phyloP scores from a whole-genome alignment of 30 jellyfish, hydroid and myxozoan genomes.

The Turritopsis dohrnii region DNA sequence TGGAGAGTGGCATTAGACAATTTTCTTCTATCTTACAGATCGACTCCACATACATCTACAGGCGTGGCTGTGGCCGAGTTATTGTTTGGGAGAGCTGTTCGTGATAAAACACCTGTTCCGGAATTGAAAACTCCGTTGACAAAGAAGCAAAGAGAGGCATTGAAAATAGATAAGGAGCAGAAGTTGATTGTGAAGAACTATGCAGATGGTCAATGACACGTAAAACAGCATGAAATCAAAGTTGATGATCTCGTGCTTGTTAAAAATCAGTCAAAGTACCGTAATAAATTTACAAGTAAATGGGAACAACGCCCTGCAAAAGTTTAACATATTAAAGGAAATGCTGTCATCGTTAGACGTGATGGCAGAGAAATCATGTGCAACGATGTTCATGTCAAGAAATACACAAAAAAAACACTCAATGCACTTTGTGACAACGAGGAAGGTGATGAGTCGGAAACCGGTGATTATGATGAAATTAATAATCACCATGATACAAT shows the following conservation, averaged over 20 bases:
- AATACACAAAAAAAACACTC: no score
- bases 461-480: no score
- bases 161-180: not conserved
- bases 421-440: no score
- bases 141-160: not conserved
- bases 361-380: not conserved
- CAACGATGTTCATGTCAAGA: slow-evolving; percentile 2
- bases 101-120: not conserved
- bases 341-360: not conserved
- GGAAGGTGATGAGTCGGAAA: no score
- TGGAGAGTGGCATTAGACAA: slow-evolving; percentile 22
- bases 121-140: not conserved
- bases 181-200: slow-evolving; percentile 1
- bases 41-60: slow-evolving; percentile 29
- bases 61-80: slow-evolving; percentile 20
- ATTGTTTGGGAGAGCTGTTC: slow-evolving; percentile 5
- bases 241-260: not conserved
- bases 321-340: not conserved
- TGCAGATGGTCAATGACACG: not conserved
- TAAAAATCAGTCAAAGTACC: not conserved
- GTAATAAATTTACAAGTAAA: not conserved
- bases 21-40: slow-evolving; percentile 11
- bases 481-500: no score
- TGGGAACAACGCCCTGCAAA: slow-evolving; percentile 2
- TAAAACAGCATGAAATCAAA: not conserved